Base-by-base conservation (phyloP, 2,113 vertebrate species). In the Mugil cephalus region DNA sequence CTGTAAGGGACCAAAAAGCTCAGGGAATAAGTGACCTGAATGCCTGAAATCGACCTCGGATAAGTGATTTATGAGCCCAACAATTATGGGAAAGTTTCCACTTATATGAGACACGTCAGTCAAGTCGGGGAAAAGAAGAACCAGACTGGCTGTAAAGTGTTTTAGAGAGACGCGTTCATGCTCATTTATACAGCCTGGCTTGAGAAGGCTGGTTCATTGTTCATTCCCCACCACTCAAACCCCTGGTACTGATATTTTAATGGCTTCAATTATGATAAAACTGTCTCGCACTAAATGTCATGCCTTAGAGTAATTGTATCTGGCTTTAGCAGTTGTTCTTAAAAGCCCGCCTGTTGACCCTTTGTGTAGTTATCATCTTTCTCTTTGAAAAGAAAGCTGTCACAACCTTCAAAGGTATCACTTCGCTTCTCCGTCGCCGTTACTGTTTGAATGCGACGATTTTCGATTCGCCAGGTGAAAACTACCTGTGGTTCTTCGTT, bases 281-380 rank as follows among this genome's bases (percentile, higher is more conserved):
- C 12, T 45, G 19, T 58, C 52, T 54, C 14, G 30, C n/a, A 34
- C 15, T 72, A 61, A 80, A 77, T 64, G 18, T 9, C 30, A 38
- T 58, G 39, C 74, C 55, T 81, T 77, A 70, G 14, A 59, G 50
- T 74, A 67, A 86, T 79, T 80, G 52, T 53, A 42, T 80, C 64
- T 65, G 67, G 5, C 61, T 35, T 60, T 11, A 45, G 43, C 21
- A 34, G 34, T 58, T 56, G 18, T 67, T 47, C 4, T 61, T 15
- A 2, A 73, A 65, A 63, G n/a, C 36, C 35, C 4, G 1, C 46
- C 47, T 45, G 59, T 8, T 39, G 12, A 18, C 34, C 13, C 36
- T 62, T 17, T 42, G 47, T 75, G 10, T n/a, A 10, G 13, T 17
- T 21, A 34, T 39, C 36, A 43, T n/a, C 8, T 50, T 42, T 53